A percentile compares a stretch with the other conserved stretches of the same genome.
Evolutionary conservation across 2,113 vertebrate genomes (phyloP).

Genomic region (Candoia aspera): DNA sequence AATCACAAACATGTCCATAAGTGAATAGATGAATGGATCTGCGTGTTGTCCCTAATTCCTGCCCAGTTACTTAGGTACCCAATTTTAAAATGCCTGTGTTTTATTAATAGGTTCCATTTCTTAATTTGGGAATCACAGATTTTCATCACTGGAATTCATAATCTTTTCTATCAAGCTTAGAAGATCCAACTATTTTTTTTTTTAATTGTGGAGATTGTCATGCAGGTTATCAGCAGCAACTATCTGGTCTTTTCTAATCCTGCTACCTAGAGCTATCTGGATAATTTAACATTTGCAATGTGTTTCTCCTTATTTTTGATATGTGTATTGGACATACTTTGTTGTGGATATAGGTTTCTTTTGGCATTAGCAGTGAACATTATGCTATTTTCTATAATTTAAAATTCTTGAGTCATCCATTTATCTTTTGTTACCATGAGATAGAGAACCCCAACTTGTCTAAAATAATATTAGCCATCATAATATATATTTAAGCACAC

Average conservation of each 20-base stretch:
- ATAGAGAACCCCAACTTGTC: neutral
- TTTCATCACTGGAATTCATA: neutral
- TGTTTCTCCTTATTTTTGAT: neutral
- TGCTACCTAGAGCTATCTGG: neutral
- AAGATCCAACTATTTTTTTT: neutral
- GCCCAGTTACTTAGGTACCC: neutral
- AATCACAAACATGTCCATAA: too few relatives aligned
- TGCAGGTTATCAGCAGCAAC: neutral
- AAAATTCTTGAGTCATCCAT: neutral
- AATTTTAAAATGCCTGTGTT: neutral
- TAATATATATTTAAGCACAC: neutral
- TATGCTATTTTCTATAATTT: neutral
- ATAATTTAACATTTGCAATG: neutral
- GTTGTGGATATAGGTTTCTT: neutral
- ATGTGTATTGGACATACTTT: neutral
- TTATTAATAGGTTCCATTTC: neutral
- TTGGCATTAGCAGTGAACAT: neutral
- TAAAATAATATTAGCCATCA: neutral
- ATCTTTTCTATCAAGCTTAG: neutral
- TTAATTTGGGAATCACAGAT: neutral
- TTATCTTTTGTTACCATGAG: neutral
- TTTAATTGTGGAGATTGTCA: neutral
- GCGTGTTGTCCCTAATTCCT: neutral
- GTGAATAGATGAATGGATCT: neutral
- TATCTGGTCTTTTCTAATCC: neutral